Conservation (phyloP, 2,797 vertebrate species). For the Pelodytes ibericus region DNA sequence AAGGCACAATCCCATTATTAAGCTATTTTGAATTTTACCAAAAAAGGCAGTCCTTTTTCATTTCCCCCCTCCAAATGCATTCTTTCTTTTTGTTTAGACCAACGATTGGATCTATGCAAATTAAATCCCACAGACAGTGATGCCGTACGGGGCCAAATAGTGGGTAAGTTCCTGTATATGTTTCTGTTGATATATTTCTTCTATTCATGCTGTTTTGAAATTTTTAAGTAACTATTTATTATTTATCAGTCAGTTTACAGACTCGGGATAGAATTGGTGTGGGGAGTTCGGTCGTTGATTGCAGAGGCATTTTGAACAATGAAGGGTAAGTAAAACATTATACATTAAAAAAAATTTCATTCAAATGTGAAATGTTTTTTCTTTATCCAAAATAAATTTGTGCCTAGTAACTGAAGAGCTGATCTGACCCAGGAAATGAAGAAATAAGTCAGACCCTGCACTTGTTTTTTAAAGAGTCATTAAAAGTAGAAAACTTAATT, state of each 20-base stretch:
- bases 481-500: too few relatives aligned
- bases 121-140: constrained; percentile 96
- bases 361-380: too few relatives aligned
- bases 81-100: constrained; percentile 76
- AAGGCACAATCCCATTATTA: too few relatives aligned
- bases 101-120: constrained; percentile 98
- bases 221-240: constrained; percentile 9
- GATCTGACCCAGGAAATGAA: too few relatives aligned
- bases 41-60: too few relatives aligned
- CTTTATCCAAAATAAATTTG: too few relatives aligned
- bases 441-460: too few relatives aligned
- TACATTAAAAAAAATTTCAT: neutral
- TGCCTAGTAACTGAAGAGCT: too few relatives aligned
- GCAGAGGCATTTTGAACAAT: constrained; percentile 92
- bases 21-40: too few relatives aligned
- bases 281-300: constrained; percentile 94
- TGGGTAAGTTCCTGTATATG: constrained; percentile 74
- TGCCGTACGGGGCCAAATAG: constrained; percentile 95
- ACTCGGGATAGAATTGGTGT: constrained; percentile 93
- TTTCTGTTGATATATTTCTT: neutral
- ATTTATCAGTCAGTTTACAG: constrained; percentile 89
- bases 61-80: too few relatives aligned
- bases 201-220: neutral
- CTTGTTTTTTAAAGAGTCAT: too few relatives aligned
- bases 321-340: constrained; percentile 85